Percentiles rank a stretch among this genome's conserved stretches.
phyloP scores from a whole-genome alignment of 1,140 invertebrate genomes.

The Papilio machaon region DNA sequence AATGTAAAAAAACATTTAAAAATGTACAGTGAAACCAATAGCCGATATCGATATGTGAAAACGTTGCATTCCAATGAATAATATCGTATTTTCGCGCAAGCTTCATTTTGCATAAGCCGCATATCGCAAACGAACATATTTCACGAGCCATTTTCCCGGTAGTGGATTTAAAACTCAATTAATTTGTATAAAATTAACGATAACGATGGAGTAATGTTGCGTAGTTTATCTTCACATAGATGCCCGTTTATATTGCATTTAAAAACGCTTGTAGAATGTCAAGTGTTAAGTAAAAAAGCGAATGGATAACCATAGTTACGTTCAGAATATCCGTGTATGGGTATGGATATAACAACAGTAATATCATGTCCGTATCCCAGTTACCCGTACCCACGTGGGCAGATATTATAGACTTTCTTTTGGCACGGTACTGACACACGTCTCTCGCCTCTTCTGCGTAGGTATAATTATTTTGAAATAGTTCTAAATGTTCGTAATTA shows the following conservation, averaged over 20 bases:
- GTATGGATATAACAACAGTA: no score
- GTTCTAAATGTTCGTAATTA: no score
- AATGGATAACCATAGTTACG: not conserved
- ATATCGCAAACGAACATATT: conserved; percentile 13
- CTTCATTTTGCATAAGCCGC: conserved; percentile 14
- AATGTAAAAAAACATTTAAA: not conserved
- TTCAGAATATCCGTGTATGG: not conserved
- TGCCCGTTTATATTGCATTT: no score
- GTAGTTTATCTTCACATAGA: not conserved
- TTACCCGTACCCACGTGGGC: no score
- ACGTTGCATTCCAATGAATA: conserved; percentile 4
- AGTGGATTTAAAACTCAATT: conserved; percentile 17
- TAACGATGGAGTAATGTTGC: not conserved
- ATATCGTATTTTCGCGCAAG: not conserved
- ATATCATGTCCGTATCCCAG: no score
- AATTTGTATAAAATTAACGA: conserved; percentile 8
- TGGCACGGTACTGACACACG: no score
- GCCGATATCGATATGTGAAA: not conserved
- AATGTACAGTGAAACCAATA: not conserved
- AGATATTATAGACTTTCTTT: no score
- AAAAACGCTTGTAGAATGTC: no score
- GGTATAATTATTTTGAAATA: no score
- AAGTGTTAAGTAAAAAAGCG: no score
- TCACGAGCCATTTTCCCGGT: conserved; percentile 8
- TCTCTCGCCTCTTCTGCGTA: no score